phyloP scores from a whole-genome alignment of 1,140 invertebrate species.

The Heliconius eleuchia region DNA sequence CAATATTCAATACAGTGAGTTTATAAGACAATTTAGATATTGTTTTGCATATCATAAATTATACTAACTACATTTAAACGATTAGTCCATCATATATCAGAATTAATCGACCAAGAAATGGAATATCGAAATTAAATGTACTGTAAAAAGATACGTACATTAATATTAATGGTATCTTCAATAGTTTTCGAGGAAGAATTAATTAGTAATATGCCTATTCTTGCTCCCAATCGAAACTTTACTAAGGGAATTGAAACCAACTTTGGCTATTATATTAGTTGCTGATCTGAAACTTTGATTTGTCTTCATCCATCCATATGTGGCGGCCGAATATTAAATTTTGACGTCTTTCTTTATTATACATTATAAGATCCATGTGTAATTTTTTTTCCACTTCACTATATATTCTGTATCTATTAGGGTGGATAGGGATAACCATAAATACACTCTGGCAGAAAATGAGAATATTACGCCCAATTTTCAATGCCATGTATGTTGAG shows the following conservation, averaged over 20 bases:
- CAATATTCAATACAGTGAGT: too few species aligned
- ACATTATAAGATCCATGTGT: not conserved
- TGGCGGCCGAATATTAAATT: slow-evolving; percentile 16
- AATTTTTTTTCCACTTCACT: not conserved
- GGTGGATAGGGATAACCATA: too few species aligned
- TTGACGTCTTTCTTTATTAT: not conserved
- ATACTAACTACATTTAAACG: not conserved
- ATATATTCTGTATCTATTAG: not conserved
- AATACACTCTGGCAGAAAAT: not conserved
- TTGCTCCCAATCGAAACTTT: slow-evolving; percentile 26
- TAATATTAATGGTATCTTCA: slow-evolving; percentile 12
- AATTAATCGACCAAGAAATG: slow-evolving; percentile 31
- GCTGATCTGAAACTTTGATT: slow-evolving; percentile 26
- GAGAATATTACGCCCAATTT: not conserved
- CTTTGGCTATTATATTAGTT: slow-evolving; percentile 31
- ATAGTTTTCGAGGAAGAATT: slow-evolving; percentile 28
- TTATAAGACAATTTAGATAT: not conserved
- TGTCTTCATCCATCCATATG: slow-evolving; percentile 21
- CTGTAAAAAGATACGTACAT: slow-evolving; percentile 30
- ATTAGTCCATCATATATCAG: slow-evolving; percentile 27
- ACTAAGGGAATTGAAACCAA: slow-evolving; percentile 25
- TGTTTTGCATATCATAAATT: not conserved
- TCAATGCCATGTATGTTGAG: not conserved
- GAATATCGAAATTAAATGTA: slow-evolving; percentile 32
- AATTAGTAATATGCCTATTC: slow-evolving; percentile 36